Percentiles rank a stretch among this genome's conserved stretches.
phyloP scores from a whole-genome alignment of 1,140 invertebrate genomes.

The Drosophila littoralis region DNA sequence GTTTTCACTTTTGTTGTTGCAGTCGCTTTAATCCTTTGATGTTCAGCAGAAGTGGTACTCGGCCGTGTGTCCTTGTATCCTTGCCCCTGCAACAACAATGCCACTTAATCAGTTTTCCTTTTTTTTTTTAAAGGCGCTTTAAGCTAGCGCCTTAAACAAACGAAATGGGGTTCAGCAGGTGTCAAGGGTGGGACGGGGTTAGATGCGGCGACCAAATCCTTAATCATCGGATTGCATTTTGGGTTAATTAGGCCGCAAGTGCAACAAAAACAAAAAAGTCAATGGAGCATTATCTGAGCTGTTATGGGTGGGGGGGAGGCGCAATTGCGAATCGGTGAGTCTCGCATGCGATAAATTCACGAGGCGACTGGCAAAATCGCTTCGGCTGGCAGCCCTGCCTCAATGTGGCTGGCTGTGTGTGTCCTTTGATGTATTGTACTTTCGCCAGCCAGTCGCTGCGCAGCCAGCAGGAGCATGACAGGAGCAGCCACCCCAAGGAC shows the following conservation, averaged over 20 bases:
- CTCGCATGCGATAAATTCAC: constrained; percentile 31
- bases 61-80: constrained; percentile 63
- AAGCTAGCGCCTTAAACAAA: constrained; percentile 28
- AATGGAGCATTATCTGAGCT: constrained; percentile 33
- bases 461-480: constrained; percentile 35
- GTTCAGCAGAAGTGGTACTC: constrained; percentile 75
- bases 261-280: constrained; percentile 38
- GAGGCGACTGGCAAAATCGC: constrained; percentile 2
- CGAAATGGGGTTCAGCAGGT: constrained; percentile 39
- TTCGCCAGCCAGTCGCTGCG: constrained; percentile 75
- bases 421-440: constrained; percentile 74
- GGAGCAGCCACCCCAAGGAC: constrained; percentile 38
- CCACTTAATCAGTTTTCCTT: constrained; percentile 63
- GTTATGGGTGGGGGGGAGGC: background rate
- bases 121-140: constrained; percentile 28
- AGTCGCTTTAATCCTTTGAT: constrained; percentile 70
- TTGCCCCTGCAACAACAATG: constrained; percentile 43
- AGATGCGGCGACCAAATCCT: constrained; percentile 36
- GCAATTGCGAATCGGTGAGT: background rate
- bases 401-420: constrained; percentile 59
- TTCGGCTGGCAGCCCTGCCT: constrained; percentile 63
- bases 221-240: constrained; percentile 49
- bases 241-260: constrained; percentile 40
- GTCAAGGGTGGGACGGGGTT: constrained; percentile 15
- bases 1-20: constrained; percentile 64